Base-by-base conservation (phyloP, 2,113 vertebrate genomes). In the Dermatemys mawii region DNA sequence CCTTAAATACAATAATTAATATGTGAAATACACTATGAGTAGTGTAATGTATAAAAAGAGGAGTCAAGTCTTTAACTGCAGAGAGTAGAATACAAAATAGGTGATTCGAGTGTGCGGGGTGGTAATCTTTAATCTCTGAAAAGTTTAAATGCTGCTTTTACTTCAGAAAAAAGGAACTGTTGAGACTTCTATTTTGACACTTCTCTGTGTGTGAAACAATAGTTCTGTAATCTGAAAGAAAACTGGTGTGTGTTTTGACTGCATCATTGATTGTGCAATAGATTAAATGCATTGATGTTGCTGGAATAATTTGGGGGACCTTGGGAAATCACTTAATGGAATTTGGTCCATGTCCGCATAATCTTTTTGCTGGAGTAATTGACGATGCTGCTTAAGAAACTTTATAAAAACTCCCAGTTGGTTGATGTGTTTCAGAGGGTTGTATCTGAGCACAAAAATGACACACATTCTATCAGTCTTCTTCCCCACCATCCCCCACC, bases 371-470 rank as follows among this genome's bases (percentile, higher is more conserved):
- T 93, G 9, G 55, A 89, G 81, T 97, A 97, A 97, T 95, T 97
- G 95, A 97, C 96, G 96, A 94, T 89, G 93, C 60, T 44, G 93
- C 96, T 97, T 97, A 97, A 98, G 97, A 97, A 97, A 97, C 95
- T 96, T 96, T 93, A 92, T 96, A 96, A 96, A 97, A 92, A 92
- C 95, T 98, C 97, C 93, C 95, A 90, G 86, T 97, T 95, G 90
- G 90, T 96, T 95, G 78, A 81, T 94, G 93, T 6, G 0, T 97
- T 97, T 92, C 89, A 51, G 89, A 67, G 89, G 92, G 81, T 95
- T 96, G 80, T 94, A 85, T 92, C 73, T 92, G 90, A 96, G 93
- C 95, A 41, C 87, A 84, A 80, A 93, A 95, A 54, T 82, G 95
- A 95, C 97, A 87, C 51, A 89, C 87, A 86, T 97, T 96, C 90